Base-by-base conservation (phyloP, 2,113 vertebrate genomes). In the Zosterops borbonicus region DNA sequence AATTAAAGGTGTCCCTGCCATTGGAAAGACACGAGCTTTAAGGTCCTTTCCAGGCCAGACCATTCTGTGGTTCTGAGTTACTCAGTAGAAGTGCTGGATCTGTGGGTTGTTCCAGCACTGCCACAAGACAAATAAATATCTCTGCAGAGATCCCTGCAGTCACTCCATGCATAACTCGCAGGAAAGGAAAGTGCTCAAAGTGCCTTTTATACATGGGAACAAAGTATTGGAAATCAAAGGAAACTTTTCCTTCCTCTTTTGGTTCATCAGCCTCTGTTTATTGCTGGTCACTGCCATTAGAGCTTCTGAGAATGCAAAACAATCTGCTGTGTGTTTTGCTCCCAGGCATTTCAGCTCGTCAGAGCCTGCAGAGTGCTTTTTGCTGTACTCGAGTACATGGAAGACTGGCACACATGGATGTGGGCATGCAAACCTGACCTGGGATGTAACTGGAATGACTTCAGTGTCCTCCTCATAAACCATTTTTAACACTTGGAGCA, bases 311-410 rank as follows among this genome's bases (percentile, higher is more conserved):
- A 73, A 77, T 81, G 74, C 76, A 60, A 75, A 90, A 87, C 81
- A 93, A n/a, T 85, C 71, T 83, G 56, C 69, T 21, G 59, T n/a
- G 18, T 93, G 92, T 90, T 94, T 94, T 85, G 94, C 94, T 97
- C 70, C 25, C 24, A 44, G 96, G 94, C 90, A 80, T 91, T 86
- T 95, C 49, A 52, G 90, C 90, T 94, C 81, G 22, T 50, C 75
- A 55, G 85, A 88, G 76, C 52, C 70, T 41, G 64, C 90, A 86
- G 85, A 94, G 94, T 91, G 94, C 87, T 96, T 96, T 95, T 83
- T 90, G 87, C 82, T 94, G 88, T 88, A 56, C 27, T 71, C 22
- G 10, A 80, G 64, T 9, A 16, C 3, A 1, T 6, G n/a, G 41
- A 56, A 46, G 75, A 71, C 74, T 80, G 80, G 91, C 59, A 67